Evolutionary conservation across 2,888 invertebrate genomes (phyloP).

Genomic region (Campopleginae sp.): DNA sequence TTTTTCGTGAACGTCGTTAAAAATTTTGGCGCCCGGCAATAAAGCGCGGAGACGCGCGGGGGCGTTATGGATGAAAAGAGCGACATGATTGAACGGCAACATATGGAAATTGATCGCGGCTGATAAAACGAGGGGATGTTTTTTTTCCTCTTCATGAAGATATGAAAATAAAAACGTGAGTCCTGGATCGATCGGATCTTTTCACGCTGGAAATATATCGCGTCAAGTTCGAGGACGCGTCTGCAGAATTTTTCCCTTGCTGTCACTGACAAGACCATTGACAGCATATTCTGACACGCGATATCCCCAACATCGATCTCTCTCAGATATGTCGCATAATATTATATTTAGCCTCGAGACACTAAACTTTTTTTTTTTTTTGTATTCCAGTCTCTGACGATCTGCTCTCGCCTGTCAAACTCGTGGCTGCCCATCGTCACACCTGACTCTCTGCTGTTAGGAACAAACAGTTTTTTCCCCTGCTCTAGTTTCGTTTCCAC

Average conservation of each 20-base stretch:
- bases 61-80: conserved; percentile 1
- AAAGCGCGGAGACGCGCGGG: neutral
- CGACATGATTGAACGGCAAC: conserved; percentile 42
- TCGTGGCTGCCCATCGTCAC: neutral
- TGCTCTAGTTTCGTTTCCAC: neutral
- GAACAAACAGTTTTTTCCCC: neutral
- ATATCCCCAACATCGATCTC: conserved; percentile 35
- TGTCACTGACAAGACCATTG: conserved; percentile 21
- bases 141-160: neutral
- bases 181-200: conserved; percentile 2
- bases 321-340: conserved; percentile 3
- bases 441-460: neutral
- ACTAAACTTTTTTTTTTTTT: neutral
- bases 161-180: conserved; percentile 16
- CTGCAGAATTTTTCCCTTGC: neutral
- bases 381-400: neutral
- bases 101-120: conserved; percentile 25
- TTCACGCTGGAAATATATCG: neutral
- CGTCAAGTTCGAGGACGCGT: conserved; percentile 21
- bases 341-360: conserved; percentile 13
- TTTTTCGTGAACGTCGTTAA: conserved; percentile 1
- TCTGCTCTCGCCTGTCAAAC: neutral
- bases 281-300: conserved; percentile 21
- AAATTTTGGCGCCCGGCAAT: neutral
- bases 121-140: conserved; percentile 9